These are phyloP conservation scores for Brachypalpus laphriformis DNA, from an alignment of 2,888 invertebrate genomes.

Conservation along the genomic window DNA sequence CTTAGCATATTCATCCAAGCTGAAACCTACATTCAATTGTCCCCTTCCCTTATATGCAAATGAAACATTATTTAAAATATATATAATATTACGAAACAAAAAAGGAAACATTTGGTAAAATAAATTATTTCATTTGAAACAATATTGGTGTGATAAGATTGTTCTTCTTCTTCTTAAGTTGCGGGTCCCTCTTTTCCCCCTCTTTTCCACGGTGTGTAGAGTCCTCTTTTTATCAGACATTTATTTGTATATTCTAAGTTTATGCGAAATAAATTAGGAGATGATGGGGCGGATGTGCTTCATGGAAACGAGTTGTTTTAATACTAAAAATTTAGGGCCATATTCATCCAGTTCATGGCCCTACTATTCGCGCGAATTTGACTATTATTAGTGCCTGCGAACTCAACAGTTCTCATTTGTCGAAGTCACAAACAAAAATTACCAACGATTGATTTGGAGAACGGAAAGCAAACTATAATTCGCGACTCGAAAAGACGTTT, in stretches of 20 bases:
- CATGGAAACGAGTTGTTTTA: conserved; percentile 12
- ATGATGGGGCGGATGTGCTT: conserved; percentile 25
- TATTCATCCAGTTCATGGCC: too few species aligned
- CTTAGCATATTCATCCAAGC: conserved; percentile 71
- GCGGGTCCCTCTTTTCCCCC: not conserved
- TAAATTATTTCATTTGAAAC: conserved; percentile 72
- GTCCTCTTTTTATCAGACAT: conserved; percentile 16
- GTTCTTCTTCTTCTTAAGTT: conserved; percentile 5
- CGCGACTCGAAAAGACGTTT: too few species aligned
- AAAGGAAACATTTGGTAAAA: conserved; percentile 73
- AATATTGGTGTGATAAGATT: conserved; percentile 26
- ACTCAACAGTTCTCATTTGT: too few species aligned
- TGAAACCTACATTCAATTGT: conserved; percentile 58
- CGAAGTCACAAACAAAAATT: too few species aligned
- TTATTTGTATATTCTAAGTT: conserved; percentile 47
- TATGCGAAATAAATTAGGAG: conserved; percentile 49
- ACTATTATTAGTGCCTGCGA: too few species aligned
- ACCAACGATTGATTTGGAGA: too few species aligned
- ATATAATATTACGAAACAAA: conserved; percentile 65
- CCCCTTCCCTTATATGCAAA: conserved; percentile 50
- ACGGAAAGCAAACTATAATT: too few species aligned
- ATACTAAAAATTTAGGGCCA: too few species aligned
- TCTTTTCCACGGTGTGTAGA: conserved; percentile 16
- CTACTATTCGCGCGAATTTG: too few species aligned
- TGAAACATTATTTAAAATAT: conserved; percentile 66